phyloP scores from a whole-genome alignment of 1,140 invertebrate species.

The Drosophila sp. region DNA sequence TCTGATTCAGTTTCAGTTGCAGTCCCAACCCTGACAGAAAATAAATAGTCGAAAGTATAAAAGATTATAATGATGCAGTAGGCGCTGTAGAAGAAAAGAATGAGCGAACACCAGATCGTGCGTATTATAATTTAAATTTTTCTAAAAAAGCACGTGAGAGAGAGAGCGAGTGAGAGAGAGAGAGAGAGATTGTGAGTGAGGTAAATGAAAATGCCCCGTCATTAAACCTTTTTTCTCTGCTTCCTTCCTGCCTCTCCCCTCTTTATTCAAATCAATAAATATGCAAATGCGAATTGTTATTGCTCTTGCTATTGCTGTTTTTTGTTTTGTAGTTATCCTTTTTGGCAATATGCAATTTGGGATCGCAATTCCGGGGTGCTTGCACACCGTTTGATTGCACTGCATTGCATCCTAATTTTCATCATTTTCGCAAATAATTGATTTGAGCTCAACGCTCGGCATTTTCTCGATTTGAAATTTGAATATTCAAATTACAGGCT shows the following conservation, averaged over 20 bases:
- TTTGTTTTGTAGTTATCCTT: constrained; percentile 64
- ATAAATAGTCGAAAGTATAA: constrained; percentile 42
- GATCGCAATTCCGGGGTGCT: constrained; percentile 33
- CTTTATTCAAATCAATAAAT: constrained; percentile 73
- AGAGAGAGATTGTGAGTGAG: constrained; percentile 9
- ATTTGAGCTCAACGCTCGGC: constrained; percentile 52
- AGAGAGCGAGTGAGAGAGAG: constrained; percentile 2
- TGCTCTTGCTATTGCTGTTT: constrained; percentile 23
- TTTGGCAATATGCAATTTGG: constrained; percentile 65
- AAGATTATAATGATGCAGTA: constrained; percentile 70
- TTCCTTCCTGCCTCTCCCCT: constrained; percentile 11
- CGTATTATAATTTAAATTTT: constrained; percentile 69
- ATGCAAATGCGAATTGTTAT: constrained; percentile 65
- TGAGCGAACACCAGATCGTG: constrained; percentile 46
- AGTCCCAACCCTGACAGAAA: constrained; percentile 55
- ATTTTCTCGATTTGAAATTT: constrained; percentile 54
- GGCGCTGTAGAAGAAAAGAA: constrained; percentile 37
- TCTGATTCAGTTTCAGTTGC: constrained; percentile 26
- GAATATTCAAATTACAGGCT: constrained; percentile 76
- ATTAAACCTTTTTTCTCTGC: constrained; percentile 54
- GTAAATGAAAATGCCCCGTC: constrained; percentile 53
- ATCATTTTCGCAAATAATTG: constrained; percentile 77
- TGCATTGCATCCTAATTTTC: constrained; percentile 56
- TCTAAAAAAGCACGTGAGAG: constrained; percentile 17
- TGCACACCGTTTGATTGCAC: constrained; percentile 35